These are phyloP conservation scores for Vicugna pacos DNA, from an alignment of 2,113 vertebrate genomes.

Conservation along the genomic window DNA sequence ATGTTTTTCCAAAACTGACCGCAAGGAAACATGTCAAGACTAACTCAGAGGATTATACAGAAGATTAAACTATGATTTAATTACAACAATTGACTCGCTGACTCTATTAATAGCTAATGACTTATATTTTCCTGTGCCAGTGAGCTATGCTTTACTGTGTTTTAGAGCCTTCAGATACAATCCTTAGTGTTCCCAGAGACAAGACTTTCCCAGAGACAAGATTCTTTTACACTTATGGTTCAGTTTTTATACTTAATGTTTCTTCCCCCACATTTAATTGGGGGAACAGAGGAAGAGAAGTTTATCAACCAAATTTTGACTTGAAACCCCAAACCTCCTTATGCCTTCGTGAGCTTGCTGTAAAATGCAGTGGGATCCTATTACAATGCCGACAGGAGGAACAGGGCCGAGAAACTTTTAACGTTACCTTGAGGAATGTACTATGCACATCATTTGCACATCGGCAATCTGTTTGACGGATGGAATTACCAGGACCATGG, in stretches of 20 bases:
- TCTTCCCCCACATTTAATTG: neutral
- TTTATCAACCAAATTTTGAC: neutral
- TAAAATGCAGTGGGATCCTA: neutral
- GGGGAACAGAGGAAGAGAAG: neutral
- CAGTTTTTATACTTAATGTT: slow-evolving; percentile 12
- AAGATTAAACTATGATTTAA: slow-evolving; percentile 78
- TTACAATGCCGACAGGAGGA: neutral
- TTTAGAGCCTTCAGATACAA: slow-evolving; percentile 68
- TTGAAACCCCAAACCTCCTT: neutral
- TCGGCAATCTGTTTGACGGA: neutral
- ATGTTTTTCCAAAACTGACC: slow-evolving; percentile 77
- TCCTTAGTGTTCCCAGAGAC: slow-evolving; percentile 61
- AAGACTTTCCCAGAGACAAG: slow-evolving; percentile 15
- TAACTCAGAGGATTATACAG: slow-evolving; percentile 60
- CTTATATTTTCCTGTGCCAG: slow-evolving; percentile 74
- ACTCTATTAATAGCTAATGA: slow-evolving; percentile 80
- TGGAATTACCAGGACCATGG: neutral
- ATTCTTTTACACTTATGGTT: slow-evolving; percentile 24
- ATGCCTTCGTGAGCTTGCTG: neutral
- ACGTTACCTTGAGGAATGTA: neutral
- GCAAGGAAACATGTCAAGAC: slow-evolving; percentile 75
- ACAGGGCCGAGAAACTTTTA: neutral
- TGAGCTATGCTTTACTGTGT: slow-evolving; percentile 50
- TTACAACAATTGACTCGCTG: slow-evolving; percentile 71
- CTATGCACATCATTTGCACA: neutral